Percentiles rank a stretch among this genome's conserved stretches.
Evolutionary conservation across 2,113 vertebrate genomes (phyloP).

Genomic region (Chrysemys picta): DNA sequence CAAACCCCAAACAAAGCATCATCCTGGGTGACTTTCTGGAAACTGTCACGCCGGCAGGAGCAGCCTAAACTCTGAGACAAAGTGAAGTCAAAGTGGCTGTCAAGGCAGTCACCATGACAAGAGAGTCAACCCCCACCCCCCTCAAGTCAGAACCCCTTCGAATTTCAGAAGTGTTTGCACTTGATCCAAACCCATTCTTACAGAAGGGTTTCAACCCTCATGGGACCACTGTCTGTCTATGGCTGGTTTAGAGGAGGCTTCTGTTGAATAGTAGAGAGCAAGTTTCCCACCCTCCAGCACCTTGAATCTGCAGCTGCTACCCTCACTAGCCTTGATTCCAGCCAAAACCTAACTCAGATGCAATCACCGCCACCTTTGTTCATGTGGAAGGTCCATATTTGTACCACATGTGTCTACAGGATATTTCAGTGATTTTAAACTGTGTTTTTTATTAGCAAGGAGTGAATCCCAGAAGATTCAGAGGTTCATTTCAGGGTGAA

Average conservation of each 20-base stretch:
- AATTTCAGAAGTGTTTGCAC: too few species aligned
- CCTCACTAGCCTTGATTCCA: background rate
- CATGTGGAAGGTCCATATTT: slow-evolving; percentile 11
- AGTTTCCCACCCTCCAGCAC: background rate
- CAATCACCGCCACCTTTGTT: slow-evolving; percentile 9
- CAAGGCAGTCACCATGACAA: too few species aligned
- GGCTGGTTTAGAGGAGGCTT: background rate
- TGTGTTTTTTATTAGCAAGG: background rate
- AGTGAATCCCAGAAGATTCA: slow-evolving; percentile 47
- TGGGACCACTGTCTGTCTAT: background rate
- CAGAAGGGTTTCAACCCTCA: background rate
- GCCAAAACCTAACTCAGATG: background rate
- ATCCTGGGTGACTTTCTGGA: too few species aligned
- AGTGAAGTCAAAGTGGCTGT: too few species aligned
- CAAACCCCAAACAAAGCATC: too few species aligned
- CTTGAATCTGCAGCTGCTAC: background rate
- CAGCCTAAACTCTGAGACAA: too few species aligned
- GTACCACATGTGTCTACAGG: background rate
- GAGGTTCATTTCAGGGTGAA: slow-evolving; percentile 45
- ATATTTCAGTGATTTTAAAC: slow-evolving; percentile 14
- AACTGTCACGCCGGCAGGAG: too few species aligned
- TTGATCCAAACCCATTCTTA: too few species aligned
- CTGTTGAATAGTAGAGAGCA: background rate
- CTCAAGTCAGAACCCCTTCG: too few species aligned
- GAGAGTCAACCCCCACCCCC: too few species aligned